Evolutionary conservation across 2,797 vertebrate species (phyloP).

Genomic region (Oreochromis grahami): DNA sequence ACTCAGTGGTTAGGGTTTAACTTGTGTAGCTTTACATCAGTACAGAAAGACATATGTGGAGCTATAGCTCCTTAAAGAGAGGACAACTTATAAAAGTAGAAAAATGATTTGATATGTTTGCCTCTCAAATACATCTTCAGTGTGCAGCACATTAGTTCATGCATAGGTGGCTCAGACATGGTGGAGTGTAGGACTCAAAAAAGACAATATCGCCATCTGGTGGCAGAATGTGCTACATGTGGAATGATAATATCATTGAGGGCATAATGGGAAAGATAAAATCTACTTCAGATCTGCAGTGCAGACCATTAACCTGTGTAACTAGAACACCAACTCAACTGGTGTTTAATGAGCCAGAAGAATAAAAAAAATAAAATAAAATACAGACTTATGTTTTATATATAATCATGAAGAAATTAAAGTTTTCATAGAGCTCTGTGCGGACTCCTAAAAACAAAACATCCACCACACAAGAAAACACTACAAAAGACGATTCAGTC

Average conservation of each 20-base stretch:
- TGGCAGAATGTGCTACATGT: neutral
- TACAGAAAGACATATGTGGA: accelerated
- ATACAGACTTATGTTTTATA: neutral
- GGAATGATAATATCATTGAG: accelerated
- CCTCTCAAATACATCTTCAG: accelerated
- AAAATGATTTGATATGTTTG: neutral
- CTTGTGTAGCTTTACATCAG: accelerated
- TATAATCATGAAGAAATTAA: neutral
- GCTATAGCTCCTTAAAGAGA: accelerated
- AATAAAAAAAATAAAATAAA: neutral
- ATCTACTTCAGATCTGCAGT: accelerated
- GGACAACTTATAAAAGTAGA: neutral
- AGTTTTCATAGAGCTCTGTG: accelerated
- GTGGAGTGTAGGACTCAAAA: neutral
- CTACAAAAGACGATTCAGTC: accelerated
- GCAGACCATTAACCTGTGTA: neutral
- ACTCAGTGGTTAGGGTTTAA: neutral
- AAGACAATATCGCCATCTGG: neutral
- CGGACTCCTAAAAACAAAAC: accelerated
- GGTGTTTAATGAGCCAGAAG: neutral
- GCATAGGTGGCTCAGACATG: neutral
- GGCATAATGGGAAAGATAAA: accelerated
- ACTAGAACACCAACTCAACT: neutral
- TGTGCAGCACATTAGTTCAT: neutral
- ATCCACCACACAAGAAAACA: accelerated